Base-by-base conservation (phyloP, 1,140 invertebrate species). In the Apis florea region DNA sequence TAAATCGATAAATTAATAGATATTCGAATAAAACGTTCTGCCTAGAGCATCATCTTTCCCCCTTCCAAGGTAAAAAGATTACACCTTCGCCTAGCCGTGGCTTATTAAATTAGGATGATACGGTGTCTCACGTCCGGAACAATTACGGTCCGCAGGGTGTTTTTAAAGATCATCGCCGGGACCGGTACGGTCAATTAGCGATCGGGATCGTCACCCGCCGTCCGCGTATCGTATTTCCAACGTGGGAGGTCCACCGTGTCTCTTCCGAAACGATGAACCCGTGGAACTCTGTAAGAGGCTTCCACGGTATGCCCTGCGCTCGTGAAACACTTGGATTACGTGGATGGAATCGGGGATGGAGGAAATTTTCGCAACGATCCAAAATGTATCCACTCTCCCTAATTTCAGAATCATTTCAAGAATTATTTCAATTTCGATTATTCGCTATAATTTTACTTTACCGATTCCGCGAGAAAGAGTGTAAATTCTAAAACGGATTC, bases 171-270 rank as follows among this genome's bases (percentile, higher is more conserved):
- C 91, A 92, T 91, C 89, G 89, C 83, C 88, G 87, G 70, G 78
- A 80, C 84, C 73, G 84, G 77, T 80, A 92, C 88, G 91, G 89
- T 93, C 92, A 93, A 93, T 93, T 93, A 92, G 85, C 85, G 83
- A 91, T 92, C 83, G 89, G 84, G 91, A 92, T 92, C 91, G 91
- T 92, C 91, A 92, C 89, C 90, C 87, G 86, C 6, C 83, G 86
- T 74, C 72, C 79, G 75, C 83, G 78, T 80, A 90, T 92, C 91
- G 85, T 87, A 90, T 93, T 92, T 89, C 89, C 92, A 85, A 92
- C 92, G 91, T 93, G 92, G 92, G 92, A 90, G 92, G 92, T 93
- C 92, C 89, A 66, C 49, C 63, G 77, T 82, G 78, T 93, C 90
- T 87, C 86, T 93, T 93, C 90, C 92, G 87, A 85, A 59, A 88